A percentile compares a stretch with the other conserved stretches of the same genome.
phyloP scores from a whole-genome alignment of 2,888 invertebrate genomes.

The Spatulosminthurus flaviceps region DNA sequence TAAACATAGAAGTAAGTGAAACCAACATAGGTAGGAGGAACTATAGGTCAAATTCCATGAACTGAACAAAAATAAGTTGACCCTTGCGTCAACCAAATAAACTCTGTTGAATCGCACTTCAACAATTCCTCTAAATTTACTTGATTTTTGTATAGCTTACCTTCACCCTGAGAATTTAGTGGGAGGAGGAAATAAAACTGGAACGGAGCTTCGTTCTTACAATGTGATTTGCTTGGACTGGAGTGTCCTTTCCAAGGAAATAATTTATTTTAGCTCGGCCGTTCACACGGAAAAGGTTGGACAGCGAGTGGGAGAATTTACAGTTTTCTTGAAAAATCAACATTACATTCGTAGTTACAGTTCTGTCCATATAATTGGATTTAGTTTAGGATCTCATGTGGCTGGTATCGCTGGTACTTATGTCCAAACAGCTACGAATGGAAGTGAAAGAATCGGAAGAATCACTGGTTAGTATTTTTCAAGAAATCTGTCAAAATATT shows the following conservation, averaged over 20 bases:
- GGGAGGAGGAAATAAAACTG: slow-evolving; percentile 40
- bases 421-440: slow-evolving; percentile 53
- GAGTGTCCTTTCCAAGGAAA: slow-evolving; percentile 57
- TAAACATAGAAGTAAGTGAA: no score
- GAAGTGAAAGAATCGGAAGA: slow-evolving; percentile 54
- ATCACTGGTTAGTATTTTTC: slow-evolving; percentile 52
- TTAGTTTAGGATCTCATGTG: slow-evolving; percentile 54
- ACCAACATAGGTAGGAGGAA: no score
- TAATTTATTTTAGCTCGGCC: slow-evolving; percentile 61
- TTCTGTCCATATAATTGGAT: slow-evolving; percentile 58
- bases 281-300: slow-evolving; percentile 60
- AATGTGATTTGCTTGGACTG: slow-evolving; percentile 61
- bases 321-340: slow-evolving; percentile 54
- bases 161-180: slow-evolving; percentile 33
- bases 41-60: no score
- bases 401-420: slow-evolving; percentile 56
- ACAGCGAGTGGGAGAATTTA: slow-evolving; percentile 58
- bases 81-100: no score
- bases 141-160: no score
- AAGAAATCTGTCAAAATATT: neutral
- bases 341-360: slow-evolving; percentile 54
- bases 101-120: no score
- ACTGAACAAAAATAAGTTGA: no score
- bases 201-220: slow-evolving; percentile 24
- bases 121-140: no score